phyloP scores from a whole-genome alignment of 2,113 vertebrate species.

The Macrotis lagotis region DNA sequence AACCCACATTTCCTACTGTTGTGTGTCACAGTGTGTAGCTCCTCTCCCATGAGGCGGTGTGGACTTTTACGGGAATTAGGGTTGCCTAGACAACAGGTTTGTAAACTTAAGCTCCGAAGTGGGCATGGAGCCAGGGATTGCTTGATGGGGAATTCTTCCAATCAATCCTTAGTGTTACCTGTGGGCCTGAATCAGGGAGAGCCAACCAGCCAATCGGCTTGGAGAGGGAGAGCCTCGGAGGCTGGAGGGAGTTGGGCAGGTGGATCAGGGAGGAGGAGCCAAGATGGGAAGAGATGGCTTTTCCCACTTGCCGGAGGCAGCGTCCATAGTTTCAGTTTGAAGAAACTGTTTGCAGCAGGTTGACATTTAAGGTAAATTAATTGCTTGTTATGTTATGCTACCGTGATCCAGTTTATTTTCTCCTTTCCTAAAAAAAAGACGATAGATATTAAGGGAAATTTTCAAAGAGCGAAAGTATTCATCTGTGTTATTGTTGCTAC shows the following conservation, averaged over 20 bases:
- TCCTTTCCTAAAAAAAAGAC: conserved; percentile 18
- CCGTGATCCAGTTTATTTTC: background rate
- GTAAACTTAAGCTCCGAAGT: conserved; percentile 67
- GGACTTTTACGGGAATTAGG: background rate
- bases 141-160: conserved; percentile 22
- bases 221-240: background rate
- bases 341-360: conserved; percentile 55
- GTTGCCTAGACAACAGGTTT: conserved; percentile 64
- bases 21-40: background rate
- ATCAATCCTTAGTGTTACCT: background rate
- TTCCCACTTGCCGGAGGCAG: background rate
- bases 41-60: background rate
- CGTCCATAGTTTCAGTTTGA: conserved; percentile 64
- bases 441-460: conserved; percentile 28
- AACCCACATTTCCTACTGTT: conserved; percentile 29
- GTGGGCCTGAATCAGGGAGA: background rate
- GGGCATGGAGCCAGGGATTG: background rate
- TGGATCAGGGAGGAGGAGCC: background rate
- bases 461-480: background rate
- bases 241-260: conserved; percentile 26
- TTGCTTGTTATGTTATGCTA: conserved; percentile 6
- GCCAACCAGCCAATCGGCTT: conserved; percentile 37
- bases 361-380: conserved; percentile 68
- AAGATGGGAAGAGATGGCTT: background rate
- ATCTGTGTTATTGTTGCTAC: background rate